phyloP scores from a whole-genome alignment of 2,888 invertebrate species.

The Scaptomyza cyrtandrae region DNA sequence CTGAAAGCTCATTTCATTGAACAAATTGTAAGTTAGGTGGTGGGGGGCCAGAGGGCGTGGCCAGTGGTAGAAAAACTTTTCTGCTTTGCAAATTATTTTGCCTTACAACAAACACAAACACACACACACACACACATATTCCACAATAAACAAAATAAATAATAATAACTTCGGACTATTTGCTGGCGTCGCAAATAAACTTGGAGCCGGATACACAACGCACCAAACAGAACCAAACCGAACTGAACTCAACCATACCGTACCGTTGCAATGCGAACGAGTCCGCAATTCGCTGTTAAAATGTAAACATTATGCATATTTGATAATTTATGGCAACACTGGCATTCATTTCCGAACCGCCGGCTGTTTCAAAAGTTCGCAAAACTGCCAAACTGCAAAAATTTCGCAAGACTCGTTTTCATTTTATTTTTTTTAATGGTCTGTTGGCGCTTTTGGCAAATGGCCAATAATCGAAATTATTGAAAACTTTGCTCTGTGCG shows the following conservation, averaged over 20 bases:
- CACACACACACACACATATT: constrained; percentile 21
- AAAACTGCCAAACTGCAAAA: constrained; percentile 38
- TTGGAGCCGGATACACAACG: constrained; percentile 54
- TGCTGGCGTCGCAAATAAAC: constrained; percentile 71
- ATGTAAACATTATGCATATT: constrained; percentile 82
- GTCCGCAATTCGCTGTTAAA: constrained; percentile 51
- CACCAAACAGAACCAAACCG: constrained; percentile 9
- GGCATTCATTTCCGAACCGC: constrained; percentile 77
- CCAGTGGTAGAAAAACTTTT: constrained; percentile 59
- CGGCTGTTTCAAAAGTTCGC: constrained; percentile 46
- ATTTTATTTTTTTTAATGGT: constrained; percentile 22
- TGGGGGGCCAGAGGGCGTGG: constrained; percentile 16
- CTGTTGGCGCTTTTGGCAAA: constrained; percentile 66
- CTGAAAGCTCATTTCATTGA: constrained; percentile 65
- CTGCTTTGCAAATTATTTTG: constrained; percentile 78
- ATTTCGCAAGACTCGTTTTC: constrained; percentile 44
- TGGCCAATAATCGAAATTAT: constrained; percentile 84
- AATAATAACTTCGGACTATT: constrained; percentile 72
- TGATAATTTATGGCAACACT: constrained; percentile 83
- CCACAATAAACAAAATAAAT: constrained; percentile 80
- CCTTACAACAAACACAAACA: constrained; percentile 57
- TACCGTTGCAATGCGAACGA: background rate
- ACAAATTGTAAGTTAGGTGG: constrained; percentile 29
- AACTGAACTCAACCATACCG: background rate
- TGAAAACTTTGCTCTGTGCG: constrained; percentile 78